Percentiles rank a stretch among this genome's conserved stretches.
These are phyloP conservation scores for Neogobius melanostomus DNA, from an alignment of 2,113 vertebrate species.

Conservation along the genomic window DNA sequence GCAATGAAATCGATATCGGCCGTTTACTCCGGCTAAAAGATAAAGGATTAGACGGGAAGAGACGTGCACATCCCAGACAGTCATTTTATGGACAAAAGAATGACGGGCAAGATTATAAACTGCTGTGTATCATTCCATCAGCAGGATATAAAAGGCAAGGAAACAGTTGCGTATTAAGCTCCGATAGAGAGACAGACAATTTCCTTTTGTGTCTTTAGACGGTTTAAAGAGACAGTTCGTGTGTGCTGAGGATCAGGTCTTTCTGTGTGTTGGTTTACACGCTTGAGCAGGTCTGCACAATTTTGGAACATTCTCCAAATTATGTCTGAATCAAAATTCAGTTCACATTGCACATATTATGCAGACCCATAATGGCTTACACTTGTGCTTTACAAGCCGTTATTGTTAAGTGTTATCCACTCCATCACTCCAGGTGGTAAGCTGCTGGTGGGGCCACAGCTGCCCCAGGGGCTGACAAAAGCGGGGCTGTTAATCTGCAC, in stretches of 20 bases:
- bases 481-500: too few species aligned
- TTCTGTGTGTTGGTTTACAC: neutral
- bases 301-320: too few species aligned
- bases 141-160: conserved; percentile 16
- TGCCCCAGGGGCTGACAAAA: too few species aligned
- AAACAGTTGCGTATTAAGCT: conserved; percentile 22
- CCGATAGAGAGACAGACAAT: conserved; percentile 11
- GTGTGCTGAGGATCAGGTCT: neutral
- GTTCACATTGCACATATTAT: too few species aligned
- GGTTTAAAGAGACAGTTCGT: neutral
- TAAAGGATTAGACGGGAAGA: conserved; percentile 42
- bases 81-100: conserved; percentile 65
- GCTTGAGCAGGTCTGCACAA: neutral
- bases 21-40: conserved; percentile 37
- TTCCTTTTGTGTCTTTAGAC: neutral
- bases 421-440: too few species aligned
- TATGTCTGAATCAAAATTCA: too few species aligned
- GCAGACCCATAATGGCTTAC: too few species aligned
- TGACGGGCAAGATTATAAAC: conserved; percentile 33
- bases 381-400: too few species aligned
- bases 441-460: too few species aligned
- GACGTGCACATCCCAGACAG: conserved; percentile 52
- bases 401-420: too few species aligned
- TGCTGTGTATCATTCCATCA: conserved; percentile 33
- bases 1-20: conserved; percentile 49